Base-by-base conservation (phyloP, 2,113 vertebrate species). In the Speoplatyrhinus poulsoni region DNA sequence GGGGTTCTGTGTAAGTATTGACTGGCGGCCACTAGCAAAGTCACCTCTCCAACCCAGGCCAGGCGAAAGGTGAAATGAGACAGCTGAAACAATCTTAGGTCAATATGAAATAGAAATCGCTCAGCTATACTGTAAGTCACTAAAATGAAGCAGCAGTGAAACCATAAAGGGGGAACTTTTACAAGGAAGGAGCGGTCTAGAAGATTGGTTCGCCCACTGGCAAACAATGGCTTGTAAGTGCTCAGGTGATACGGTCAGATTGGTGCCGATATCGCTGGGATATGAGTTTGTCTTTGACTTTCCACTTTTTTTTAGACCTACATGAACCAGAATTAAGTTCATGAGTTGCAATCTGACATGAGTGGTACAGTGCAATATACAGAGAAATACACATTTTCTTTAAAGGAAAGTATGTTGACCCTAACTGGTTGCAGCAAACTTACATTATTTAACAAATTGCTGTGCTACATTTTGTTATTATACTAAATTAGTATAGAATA, bases 51-150 rank as follows among this genome's bases (percentile, higher is more conserved):
- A 95, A 94, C 94, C 94, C 89, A 88, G 94, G 79, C 92, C 87
- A 93, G 91, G 94, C 95, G 95, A 96, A 90, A 98, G 96, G 96
- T 96, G 95, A 96, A 92, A 94, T 92, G 91, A 93, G 94, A 95
- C 95, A 97, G 95, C 94, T 94, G 94, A 96, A 95, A 94, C 95
- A 97, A 96, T 96, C 94, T 94, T 93, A 94, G 94, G 95, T 95
- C 95, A 98, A 94, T 95, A 94, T 93, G 93, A 96, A 95, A 98
- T 94, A 95, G 95, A 95, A 96, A 96, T 96, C 94, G 95, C 94
- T 89, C 91, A 94, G 94, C 94, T 95, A 94, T 95, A 95, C 93
- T 93, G 94, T 94, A 95, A 97, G 95, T 96, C 95, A 95, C 94
- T 94, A 94, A 93, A 95, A 95, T 95, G 94, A 95, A 94, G 94